Conservation (phyloP, 1,140 invertebrate species). For the Drosophila nigrodunni region DNA sequence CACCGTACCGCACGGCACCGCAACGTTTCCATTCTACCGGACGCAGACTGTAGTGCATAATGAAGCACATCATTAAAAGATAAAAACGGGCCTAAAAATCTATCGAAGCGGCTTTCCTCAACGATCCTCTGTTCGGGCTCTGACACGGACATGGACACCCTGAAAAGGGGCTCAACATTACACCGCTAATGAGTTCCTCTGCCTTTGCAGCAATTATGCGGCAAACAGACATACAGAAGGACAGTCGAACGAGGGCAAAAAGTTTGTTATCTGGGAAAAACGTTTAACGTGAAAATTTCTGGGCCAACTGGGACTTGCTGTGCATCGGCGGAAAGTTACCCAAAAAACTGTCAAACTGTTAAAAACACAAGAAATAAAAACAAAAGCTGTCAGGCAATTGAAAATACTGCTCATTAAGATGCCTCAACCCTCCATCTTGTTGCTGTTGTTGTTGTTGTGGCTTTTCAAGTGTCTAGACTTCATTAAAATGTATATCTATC, state of each 20-base stretch:
- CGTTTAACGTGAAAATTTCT: constrained; percentile 54
- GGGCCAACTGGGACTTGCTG: constrained; percentile 5
- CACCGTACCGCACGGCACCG: too few relatives aligned
- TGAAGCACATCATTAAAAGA: constrained; percentile 77
- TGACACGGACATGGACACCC: not conserved
- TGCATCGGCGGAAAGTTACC: constrained; percentile 53
- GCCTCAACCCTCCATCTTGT: constrained; percentile 17
- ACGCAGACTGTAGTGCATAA: constrained; percentile 60
- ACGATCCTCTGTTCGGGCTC: constrained; percentile 21
- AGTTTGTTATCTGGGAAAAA: constrained; percentile 69
- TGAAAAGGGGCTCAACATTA: constrained; percentile 13
- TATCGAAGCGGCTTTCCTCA: constrained; percentile 57
- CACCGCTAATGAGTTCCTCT: constrained; percentile 70
- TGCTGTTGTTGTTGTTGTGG: constrained; percentile 25
- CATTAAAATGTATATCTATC: constrained; percentile 60
- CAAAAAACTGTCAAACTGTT: constrained; percentile 73
- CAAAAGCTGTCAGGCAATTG: constrained; percentile 38
- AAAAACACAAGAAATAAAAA: constrained; percentile 44
- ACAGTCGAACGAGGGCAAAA: constrained; percentile 12
- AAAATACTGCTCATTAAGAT: constrained; percentile 58
- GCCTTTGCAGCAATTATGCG: constrained; percentile 70
- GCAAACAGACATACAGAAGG: constrained; percentile 14
- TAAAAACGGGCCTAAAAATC: constrained; percentile 68
- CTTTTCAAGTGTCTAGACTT: constrained; percentile 69
- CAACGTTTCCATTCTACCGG: not conserved